Base-by-base conservation (phyloP, 2,113 vertebrate genomes). In the Leucopternis melanops region DNA sequence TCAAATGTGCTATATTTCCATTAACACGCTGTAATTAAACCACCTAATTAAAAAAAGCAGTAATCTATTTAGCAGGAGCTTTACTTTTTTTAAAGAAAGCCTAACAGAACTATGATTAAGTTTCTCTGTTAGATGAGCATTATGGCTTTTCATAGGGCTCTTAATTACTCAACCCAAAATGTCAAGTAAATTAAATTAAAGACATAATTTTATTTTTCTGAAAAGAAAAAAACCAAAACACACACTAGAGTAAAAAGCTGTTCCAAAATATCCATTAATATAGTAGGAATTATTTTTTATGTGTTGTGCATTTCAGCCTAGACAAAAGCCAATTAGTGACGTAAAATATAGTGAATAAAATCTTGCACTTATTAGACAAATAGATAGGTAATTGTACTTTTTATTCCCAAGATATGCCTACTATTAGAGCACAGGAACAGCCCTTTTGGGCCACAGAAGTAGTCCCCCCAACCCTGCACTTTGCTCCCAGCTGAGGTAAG, bases 131-230 rank as follows among this genome's bases (percentile, higher is more conserved):
- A 98, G 97, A 97, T 96, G 95, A 98, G 86, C 97, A 97, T 97
- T 98, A 98, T 67, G 94, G 78, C 89, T 97, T 98, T 97, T 91
- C 96, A 74, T 85, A 97, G 93, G 94, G 86, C 71, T 97, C 71
- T 94, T 98, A 98, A 98, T 97, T 98, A 97, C 90, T 96, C 71
- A 96, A 97, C 94, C 55, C 89, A 86, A 97, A 97, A 97, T 98
- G 97, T 97, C 98, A 98, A 98, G 95, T 95, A 97, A 97, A 98
- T 98, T 98, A 96, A 98, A 98, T 98, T 97, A 97, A 98, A 97
- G 70, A 88, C 94, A 92, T 96, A 97, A 98, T 98, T 98, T 96
- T 63, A 82, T 90, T 97, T 97, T 94, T 97, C 86, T 84, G 87
- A 86, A 91, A 82, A 77, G 40, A 81, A 78, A 88, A 80, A 44